Evolutionary conservation across 2,888 invertebrate genomes (phyloP).

Genomic region (Eumerus sabulonum): DNA sequence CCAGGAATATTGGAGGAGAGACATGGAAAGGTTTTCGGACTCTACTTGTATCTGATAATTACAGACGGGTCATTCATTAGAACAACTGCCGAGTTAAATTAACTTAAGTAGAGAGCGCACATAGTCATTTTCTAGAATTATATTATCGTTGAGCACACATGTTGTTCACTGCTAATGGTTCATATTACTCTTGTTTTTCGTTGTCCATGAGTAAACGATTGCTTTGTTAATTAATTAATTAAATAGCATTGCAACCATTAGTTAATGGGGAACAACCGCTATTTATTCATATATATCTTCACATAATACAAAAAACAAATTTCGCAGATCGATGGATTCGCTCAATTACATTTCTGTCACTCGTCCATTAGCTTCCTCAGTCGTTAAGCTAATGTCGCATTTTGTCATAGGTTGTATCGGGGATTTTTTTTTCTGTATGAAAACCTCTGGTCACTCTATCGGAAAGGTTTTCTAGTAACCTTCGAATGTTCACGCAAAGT

Average conservation of each 20-base stretch:
- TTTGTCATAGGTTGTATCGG: slow-evolving; percentile 44
- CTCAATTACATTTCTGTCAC: slow-evolving; percentile 36
- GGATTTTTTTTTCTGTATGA: slow-evolving; percentile 30
- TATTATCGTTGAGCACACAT: too few species aligned
- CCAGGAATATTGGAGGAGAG: too few species aligned
- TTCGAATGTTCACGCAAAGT: slow-evolving; percentile 28
- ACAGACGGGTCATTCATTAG: too few species aligned
- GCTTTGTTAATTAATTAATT: slow-evolving; percentile 7
- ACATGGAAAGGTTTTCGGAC: too few species aligned
- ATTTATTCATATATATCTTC: too few species aligned
- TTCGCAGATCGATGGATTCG: slow-evolving; percentile 38
- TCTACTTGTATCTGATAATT: too few species aligned
- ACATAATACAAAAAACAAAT: slow-evolving; percentile 8
- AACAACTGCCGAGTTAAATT: too few species aligned
- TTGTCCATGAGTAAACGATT: not conserved
- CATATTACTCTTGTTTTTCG: too few species aligned
- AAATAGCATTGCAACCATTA: not conserved
- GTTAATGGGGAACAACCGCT: slow-evolving; percentile 34
- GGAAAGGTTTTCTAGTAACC: slow-evolving; percentile 41
- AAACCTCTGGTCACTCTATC: slow-evolving; percentile 16
- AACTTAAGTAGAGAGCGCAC: too few species aligned
- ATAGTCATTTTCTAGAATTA: too few species aligned
- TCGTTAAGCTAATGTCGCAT: slow-evolving; percentile 17
- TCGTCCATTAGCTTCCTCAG: not conserved
- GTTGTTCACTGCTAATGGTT: too few species aligned